Evolutionary conservation across 1,140 invertebrate species (phyloP).

Genomic region (Cecropterus lyciades): DNA sequence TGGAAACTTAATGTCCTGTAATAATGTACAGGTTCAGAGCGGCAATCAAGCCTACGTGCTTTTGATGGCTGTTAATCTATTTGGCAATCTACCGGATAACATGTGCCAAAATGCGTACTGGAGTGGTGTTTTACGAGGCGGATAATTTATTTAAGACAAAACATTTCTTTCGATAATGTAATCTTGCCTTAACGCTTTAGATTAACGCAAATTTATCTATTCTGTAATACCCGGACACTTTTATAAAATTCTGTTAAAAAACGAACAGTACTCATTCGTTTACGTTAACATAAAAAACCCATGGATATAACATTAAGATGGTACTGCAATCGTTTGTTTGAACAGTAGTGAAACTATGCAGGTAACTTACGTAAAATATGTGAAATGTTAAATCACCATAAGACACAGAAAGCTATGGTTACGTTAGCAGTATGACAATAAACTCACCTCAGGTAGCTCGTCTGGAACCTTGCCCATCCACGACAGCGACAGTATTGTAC

Average conservation of each 20-base stretch:
- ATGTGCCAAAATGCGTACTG: slow-evolving; percentile 15
- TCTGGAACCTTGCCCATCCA: slow-evolving; percentile 99
- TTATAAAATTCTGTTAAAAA: not conserved
- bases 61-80: slow-evolving; percentile 37
- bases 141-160: not conserved
- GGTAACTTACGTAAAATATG: slow-evolving; percentile 33
- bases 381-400: slow-evolving; percentile 24
- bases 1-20: slow-evolving; percentile 58
- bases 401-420: not conserved
- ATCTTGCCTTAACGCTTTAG: not conserved
- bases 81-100: slow-evolving; percentile 28
- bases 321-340: not conserved
- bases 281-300: too few species aligned
- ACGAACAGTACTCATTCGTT: not conserved
- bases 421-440: not conserved
- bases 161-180: too few species aligned
- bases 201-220: too few species aligned
- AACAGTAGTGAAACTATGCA: slow-evolving; percentile 6
- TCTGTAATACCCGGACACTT: not conserved
- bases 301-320: too few species aligned
- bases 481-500: slow-evolving; percentile 96
- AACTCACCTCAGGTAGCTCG: slow-evolving; percentile 94
- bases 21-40: slow-evolving; percentile 40
- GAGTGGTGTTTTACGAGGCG: slow-evolving; percentile 13
- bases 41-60: slow-evolving; percentile 31